Base-by-base conservation (phyloP, 2,797 vertebrate species). In the Hoplostethus atlanticus region DNA sequence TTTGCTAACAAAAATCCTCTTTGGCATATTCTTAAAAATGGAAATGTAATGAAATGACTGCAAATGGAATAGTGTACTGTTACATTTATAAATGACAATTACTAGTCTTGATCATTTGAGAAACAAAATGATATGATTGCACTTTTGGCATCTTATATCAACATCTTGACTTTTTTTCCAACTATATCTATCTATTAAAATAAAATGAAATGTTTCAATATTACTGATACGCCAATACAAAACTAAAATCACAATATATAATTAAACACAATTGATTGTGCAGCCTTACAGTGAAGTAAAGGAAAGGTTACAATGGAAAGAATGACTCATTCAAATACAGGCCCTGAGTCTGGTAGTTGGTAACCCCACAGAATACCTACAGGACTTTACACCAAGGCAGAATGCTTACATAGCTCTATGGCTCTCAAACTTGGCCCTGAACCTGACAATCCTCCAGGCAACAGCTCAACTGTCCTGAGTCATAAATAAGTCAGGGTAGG, bases 401-500 rank as follows among this genome's bases (percentile, higher is more conserved):
- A 56, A 15, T 12, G 51, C n/a, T 10, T 11, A 15, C 34, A 15
- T 34, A 17, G 8, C 56, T n/a, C 31, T 34, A 7, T 25, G 38
- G 52, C 21, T 61, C 40, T 4, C 9, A n/a, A 42, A 30, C 58
- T 60, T 44, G 15, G 40, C 12, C 31, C 28, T 34, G 54, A 71
- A n/a, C 6, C 0, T 30, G 30, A 60, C 68, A 68, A 17, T 75
- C 62, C 57, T 70, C 68, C 47, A 73, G 72, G 64, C 82, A 75
- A 68, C 55, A 38, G 74, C 30, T 72, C 31, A 38, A 59, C 44
- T 58, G 73, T 68, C 74, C 56, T 38, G 30, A 34, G 40, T 71
- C 77, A 72, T 80, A 84, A 84, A 88, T 88, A 87, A 74, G 57
- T 46, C 53, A 28, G n/a, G 44, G 34, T 4, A 51, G 6, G 21